A percentile compares a stretch with the other conserved stretches of the same genome.
Evolutionary conservation across 1,140 invertebrate species (phyloP).

Genomic region (Diorhabda sublineata): DNA sequence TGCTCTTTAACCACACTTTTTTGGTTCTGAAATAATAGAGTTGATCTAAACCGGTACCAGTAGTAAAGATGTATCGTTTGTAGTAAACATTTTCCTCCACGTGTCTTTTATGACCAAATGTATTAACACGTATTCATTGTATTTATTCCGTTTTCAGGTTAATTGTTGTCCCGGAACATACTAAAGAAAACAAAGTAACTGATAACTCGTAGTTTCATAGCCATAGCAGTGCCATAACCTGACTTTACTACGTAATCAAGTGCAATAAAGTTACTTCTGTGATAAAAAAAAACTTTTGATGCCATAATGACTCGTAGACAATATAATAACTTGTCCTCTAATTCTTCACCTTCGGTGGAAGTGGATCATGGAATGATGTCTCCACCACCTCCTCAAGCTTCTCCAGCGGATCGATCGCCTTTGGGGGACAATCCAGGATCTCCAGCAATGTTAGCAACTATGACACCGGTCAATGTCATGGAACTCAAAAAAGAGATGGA

Average conservation of each 20-base stretch:
- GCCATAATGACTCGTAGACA: conserved; percentile 42
- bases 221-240: conserved; percentile 44
- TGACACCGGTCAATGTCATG: conserved; percentile 67
- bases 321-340: conserved; percentile 36
- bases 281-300: conserved; percentile 38
- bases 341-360: conserved; percentile 36
- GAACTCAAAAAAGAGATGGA: conserved; percentile 57
- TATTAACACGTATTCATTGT: conserved; percentile 1
- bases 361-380: conserved; percentile 43
- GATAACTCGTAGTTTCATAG: conserved; percentile 13
- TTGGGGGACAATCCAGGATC: conserved; percentile 51
- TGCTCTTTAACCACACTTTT: conserved; percentile 26
- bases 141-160: conserved; percentile 24
- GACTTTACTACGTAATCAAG: conserved; percentile 38
- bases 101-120: conserved; percentile 13
- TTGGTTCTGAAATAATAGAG: conserved; percentile 31
- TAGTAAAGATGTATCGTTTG: conserved; percentile 30
- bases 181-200: conserved; percentile 14
- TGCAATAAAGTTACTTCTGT: conserved; percentile 44
- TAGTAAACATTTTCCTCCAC: conserved; percentile 17
- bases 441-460: conserved; percentile 69
- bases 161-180: conserved; percentile 14
- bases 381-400: conserved; percentile 44
- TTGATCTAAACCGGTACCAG: conserved; percentile 32
- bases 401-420: conserved; percentile 41